A percentile compares a stretch with the other conserved stretches of the same genome.
Conservation (phyloP, 2,888 invertebrate species). For the Ptilodon capucinus region DNA sequence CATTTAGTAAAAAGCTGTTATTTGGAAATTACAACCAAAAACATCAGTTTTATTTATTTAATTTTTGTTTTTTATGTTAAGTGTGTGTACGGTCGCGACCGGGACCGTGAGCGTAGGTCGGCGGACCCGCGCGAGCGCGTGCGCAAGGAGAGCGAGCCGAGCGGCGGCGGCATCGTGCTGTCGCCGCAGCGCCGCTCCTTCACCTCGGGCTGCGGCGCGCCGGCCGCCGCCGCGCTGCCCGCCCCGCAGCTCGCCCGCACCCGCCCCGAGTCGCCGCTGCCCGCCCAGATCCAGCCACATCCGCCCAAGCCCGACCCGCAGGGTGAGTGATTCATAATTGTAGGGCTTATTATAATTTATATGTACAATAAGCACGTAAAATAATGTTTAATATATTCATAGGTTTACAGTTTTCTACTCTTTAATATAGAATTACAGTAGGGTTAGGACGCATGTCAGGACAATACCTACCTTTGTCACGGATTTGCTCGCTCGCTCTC, state of each 20-base stretch:
- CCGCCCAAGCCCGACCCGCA: conserved; percentile 55
- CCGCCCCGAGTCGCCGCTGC: conserved; percentile 66
- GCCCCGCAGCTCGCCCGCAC: conserved; percentile 81
- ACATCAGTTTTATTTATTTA: no score
- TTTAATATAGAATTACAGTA: no score
- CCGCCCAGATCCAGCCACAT: conserved; percentile 36
- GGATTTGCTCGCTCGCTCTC: no score
- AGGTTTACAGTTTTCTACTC: no score
- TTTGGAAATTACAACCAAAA: no score
- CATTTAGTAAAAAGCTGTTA: no score
- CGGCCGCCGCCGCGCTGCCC: conserved; percentile 68
- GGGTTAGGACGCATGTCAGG: no score
- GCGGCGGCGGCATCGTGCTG: conserved; percentile 86
- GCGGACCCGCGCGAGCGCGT: conserved; percentile 89
- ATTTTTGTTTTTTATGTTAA: conserved; percentile 26
- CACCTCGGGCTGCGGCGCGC: conserved; percentile 93
- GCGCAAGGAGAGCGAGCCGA: conserved; percentile 88
- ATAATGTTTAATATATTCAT: no score
- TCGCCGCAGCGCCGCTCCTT: conserved; percentile 94
- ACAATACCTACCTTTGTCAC: no score
- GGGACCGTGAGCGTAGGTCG: conserved; percentile 73
- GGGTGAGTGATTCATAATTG: background rate
- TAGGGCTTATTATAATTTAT: no score
- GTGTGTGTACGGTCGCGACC: conserved; percentile 64
- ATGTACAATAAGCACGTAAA: no score